Percentiles rank a stretch among this genome's conserved stretches.
Conservation (phyloP, 2,797 vertebrate genomes). For the Anguilla megastoma region DNA sequence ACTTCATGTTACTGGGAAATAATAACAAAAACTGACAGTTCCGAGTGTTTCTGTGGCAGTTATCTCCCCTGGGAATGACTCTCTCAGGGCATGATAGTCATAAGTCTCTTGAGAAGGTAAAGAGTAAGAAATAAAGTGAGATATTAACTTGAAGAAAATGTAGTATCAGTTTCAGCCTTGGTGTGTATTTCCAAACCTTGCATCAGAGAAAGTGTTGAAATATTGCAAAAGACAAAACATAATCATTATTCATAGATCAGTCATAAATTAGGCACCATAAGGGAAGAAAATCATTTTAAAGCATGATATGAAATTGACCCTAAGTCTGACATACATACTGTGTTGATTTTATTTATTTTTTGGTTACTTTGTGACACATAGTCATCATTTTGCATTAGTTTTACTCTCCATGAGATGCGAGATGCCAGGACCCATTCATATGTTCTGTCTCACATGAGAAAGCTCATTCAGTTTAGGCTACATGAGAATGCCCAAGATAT, state of each 20-base stretch:
- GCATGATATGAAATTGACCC: neutral
- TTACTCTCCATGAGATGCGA: neutral
- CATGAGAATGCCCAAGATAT: neutral
- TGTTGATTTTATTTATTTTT: neutral
- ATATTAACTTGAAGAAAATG: no score
- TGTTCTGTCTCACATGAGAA: neutral
- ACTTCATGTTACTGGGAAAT: no score
- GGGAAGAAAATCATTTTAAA: neutral
- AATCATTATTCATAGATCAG: neutral
- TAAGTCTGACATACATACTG: neutral
- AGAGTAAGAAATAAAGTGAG: no score
- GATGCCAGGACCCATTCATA: neutral
- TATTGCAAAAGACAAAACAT: neutral
- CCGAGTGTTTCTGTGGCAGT: no score
- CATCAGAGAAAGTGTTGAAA: neutral
- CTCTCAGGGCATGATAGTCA: no score
- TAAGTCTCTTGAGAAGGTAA: no score
- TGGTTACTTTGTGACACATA: neutral
- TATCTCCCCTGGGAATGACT: no score
- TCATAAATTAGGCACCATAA: neutral
- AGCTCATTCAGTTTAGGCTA: neutral
- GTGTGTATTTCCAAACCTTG: neutral
- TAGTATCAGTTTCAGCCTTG: no score
- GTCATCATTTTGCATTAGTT: neutral
- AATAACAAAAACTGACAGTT: no score